Evolutionary conservation across 2,888 invertebrate species (phyloP), one percentile per base, ranked within the genome.

Genomic region (Zonitis immaculata): DNA sequence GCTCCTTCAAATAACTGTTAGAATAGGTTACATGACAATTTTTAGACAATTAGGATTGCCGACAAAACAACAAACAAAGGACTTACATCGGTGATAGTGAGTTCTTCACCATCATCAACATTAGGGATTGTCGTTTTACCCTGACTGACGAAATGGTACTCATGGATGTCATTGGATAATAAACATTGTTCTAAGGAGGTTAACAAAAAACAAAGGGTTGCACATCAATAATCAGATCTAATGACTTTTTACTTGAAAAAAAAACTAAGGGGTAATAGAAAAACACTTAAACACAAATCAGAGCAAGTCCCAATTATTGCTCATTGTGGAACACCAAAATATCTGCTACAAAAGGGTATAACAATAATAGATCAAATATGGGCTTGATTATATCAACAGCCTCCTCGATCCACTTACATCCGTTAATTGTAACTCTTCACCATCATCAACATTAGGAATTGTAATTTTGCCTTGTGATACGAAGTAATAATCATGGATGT

Each of bases 21-120:
- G 14, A 28, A 18, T 42, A 44, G 42, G 39, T 42, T 39, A 48
- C 27, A 47, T 42, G 27, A 46, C n/a, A n/a, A n/a, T n/a, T n/a
- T n/a, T n/a, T n/a, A n/a, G n/a, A n/a, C n/a, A n/a, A n/a, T n/a
- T n/a, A n/a, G n/a, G n/a, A n/a, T n/a, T n/a, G n/a, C n/a, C n/a
- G n/a, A 16, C 32, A 11, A 54, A 16, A 45, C 26, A 42, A 42
- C 27, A 3, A 49, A 27, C 32, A 32, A 42, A 42, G 52, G 28
- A 89, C 92, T 93, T 91, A 93, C 94, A 80, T 94, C 92, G 71
- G 93, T 91, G 70, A 91, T 81, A 62, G 60, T 44, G 82, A 87
- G 89, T 86, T 98, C 97, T 80, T 96, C 96, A 72, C 85, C 87
- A 79, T 98, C 98, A 82, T 98, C 95, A 70, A 98, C 88, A 78